Evolutionary conservation across 2,888 invertebrate species (phyloP).

Genomic region (Cenopis cana): DNA sequence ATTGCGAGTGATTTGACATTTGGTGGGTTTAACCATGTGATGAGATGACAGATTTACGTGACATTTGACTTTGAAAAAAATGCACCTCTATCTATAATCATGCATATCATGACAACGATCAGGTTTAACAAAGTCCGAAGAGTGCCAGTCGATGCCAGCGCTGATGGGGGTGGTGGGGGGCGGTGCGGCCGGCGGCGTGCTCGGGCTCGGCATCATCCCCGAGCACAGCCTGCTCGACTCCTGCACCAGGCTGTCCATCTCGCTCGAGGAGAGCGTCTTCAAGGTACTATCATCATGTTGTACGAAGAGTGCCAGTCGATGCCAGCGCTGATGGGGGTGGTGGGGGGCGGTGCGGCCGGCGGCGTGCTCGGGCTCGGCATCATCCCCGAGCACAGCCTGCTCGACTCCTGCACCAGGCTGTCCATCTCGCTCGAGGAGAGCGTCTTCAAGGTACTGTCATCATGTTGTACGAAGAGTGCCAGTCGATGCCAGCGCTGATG

Average conservation of each 20-base stretch:
- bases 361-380: slow-evolving; percentile 87
- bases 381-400: slow-evolving; percentile 93
- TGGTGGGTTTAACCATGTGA: no score
- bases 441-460: slow-evolving; percentile 55
- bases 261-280: slow-evolving; percentile 89
- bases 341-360: slow-evolving; percentile 84
- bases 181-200: slow-evolving; percentile 81
- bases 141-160: slow-evolving; percentile 95
- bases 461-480: slow-evolving; percentile 94
- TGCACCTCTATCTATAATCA: not conserved
- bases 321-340: slow-evolving; percentile 91
- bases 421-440: slow-evolving; percentile 94
- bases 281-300: slow-evolving; percentile 33
- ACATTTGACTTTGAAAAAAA: not conserved
- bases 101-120: slow-evolving; percentile 46
- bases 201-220: slow-evolving; percentile 91
- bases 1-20: no score
- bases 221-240: slow-evolving; percentile 94
- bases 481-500: slow-evolving; percentile 93
- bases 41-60: not conserved
- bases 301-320: slow-evolving; percentile 96
- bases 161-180: slow-evolving; percentile 89
- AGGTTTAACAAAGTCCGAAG: slow-evolving; percentile 93
- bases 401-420: slow-evolving; percentile 94
- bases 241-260: slow-evolving; percentile 94